phyloP scores from a whole-genome alignment of 1,140 invertebrate species.

The Zaprionus africanus region DNA sequence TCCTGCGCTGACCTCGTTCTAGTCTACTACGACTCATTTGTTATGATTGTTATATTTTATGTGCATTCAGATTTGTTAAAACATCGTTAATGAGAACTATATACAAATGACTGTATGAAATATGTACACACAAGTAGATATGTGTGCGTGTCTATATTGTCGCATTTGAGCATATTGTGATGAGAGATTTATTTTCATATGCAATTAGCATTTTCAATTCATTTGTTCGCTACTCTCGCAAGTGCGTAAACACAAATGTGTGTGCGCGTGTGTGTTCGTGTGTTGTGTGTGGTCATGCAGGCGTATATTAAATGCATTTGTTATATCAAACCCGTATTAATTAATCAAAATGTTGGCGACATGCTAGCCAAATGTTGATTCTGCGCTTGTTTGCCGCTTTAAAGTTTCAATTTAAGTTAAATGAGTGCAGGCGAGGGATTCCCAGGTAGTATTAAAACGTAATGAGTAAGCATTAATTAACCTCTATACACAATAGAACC shows the following conservation, averaged over 20 bases:
- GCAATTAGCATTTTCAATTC: slow-evolving; percentile 77
- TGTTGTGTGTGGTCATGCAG: slow-evolving; percentile 9
- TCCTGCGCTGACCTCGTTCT: slow-evolving; percentile 51
- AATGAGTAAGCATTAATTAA: neutral
- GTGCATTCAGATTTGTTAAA: slow-evolving; percentile 36
- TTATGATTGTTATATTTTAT: slow-evolving; percentile 5
- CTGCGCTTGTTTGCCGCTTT: slow-evolving; percentile 17
- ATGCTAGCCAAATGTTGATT: slow-evolving; percentile 11
- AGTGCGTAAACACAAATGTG: neutral
- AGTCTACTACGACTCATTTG: slow-evolving; percentile 26
- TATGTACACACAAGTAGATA: neutral
- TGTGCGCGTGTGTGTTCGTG: neutral
- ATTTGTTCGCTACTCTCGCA: slow-evolving; percentile 50
- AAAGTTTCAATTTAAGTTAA: neutral
- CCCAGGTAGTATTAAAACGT: neutral
- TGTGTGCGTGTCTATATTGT: slow-evolving; percentile 43
- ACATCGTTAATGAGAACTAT: slow-evolving; percentile 54
- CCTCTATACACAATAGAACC: neutral
- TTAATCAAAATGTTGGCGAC: slow-evolving; percentile 28
- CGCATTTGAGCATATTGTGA: slow-evolving; percentile 37
- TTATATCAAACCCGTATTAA: slow-evolving; percentile 21
- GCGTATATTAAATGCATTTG: slow-evolving; percentile 17
- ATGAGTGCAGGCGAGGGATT: neutral
- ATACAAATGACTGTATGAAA: neutral
- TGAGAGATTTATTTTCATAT: slow-evolving; percentile 73